A percentile compares a stretch with the other conserved stretches of the same genome.
phyloP scores from a whole-genome alignment of 92 coral and sea anemone genomes.

The Porites divaricata region DNA sequence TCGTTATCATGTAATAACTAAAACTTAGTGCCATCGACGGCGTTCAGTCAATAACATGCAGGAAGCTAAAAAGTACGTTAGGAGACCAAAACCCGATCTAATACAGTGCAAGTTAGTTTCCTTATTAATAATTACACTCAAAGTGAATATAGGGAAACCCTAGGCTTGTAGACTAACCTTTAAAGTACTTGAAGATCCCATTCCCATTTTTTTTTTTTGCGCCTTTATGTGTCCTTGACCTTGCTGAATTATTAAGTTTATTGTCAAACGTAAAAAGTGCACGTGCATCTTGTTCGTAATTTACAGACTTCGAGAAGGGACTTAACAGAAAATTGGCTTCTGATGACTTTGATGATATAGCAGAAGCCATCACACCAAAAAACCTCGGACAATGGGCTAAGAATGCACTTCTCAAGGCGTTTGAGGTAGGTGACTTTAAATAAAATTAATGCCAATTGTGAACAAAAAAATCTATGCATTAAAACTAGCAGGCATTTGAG shows the following conservation, averaged over 20 bases:
- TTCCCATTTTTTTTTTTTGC: neutral
- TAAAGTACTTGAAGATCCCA: too few species aligned
- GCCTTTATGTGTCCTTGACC: neutral
- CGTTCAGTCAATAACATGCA: too few species aligned
- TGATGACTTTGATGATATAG: slow-evolving; percentile 38
- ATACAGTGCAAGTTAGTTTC: too few species aligned
- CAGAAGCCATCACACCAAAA: slow-evolving; percentile 40
- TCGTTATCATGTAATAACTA: too few species aligned
- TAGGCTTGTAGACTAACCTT: too few species aligned
- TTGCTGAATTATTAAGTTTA: too few species aligned
- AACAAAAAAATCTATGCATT: neutral
- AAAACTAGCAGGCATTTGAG: too few species aligned
- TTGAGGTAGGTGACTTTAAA: slow-evolving; percentile 14
- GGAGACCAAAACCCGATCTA: too few species aligned
- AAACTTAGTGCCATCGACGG: too few species aligned
- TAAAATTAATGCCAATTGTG: neutral
- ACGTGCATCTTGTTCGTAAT: neutral
- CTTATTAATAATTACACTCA: too few species aligned
- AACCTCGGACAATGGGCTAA: slow-evolving; percentile 16
- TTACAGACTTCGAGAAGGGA: slow-evolving; percentile 18
- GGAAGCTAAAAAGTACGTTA: too few species aligned
- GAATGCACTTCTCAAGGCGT: slow-evolving; percentile 28
- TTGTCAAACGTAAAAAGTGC: neutral
- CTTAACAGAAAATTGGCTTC: slow-evolving; percentile 35
- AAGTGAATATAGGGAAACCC: too few species aligned